phyloP scores from a whole-genome alignment of 2,797 vertebrate species.

The Otus scops region DNA sequence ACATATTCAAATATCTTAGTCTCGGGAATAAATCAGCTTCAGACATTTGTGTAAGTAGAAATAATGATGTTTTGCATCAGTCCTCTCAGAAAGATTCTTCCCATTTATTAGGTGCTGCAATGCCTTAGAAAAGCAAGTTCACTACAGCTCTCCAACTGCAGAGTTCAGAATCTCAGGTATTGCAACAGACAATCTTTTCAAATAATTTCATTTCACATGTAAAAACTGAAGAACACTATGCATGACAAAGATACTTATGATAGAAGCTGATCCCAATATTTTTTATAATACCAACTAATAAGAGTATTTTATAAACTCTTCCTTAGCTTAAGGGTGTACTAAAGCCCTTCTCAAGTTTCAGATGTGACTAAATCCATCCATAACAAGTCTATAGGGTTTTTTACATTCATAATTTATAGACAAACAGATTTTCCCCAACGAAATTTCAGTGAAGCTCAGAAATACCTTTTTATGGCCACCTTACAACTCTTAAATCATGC shows the following conservation, averaged over 20 bases:
- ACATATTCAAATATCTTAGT: not conserved
- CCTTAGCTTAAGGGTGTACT: not conserved
- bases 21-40: not conserved
- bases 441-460: not conserved
- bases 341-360: not conserved
- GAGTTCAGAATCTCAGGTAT: not conserved
- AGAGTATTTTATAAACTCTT: not conserved
- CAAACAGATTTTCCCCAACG: not conserved
- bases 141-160: not conserved
- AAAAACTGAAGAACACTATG: not conserved
- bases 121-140: not conserved
- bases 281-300: not conserved
- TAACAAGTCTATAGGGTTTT: not conserved
- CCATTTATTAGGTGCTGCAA: not conserved
- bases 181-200: not conserved
- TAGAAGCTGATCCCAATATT: not conserved
- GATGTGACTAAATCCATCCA: not conserved
- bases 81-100: not conserved
- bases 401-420: not conserved
- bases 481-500: not conserved
- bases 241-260: not conserved
- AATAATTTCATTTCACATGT: not conserved
- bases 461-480: slow-evolving; percentile 13
- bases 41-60: not conserved
- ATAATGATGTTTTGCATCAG: not conserved